Percentiles rank a stretch among this genome's conserved stretches.
Evolutionary conservation across 2,797 vertebrate species (phyloP).

Genomic region (Enteromius fasciolatus): DNA sequence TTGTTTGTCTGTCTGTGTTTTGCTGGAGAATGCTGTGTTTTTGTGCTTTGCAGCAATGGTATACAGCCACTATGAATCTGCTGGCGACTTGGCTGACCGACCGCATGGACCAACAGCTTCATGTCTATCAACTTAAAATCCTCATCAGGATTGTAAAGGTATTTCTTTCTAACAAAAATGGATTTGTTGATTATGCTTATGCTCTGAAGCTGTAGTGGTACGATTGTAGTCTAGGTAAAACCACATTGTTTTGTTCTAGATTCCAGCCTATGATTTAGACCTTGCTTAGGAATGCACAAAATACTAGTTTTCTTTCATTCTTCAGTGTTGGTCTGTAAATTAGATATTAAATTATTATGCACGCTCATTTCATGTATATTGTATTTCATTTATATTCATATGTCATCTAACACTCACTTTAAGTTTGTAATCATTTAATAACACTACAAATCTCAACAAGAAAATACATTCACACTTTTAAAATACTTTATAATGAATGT

Average conservation of each 20-base stretch:
- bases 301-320: not conserved
- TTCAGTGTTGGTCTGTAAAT: not conserved
- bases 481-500: not conserved
- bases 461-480: not conserved
- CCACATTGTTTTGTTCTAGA: not conserved
- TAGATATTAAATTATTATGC: constrained; percentile 2
- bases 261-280: not conserved
- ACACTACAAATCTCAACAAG: not conserved
- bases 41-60: constrained; percentile 99
- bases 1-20: constrained; percentile 61
- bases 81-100: constrained; percentile 98
- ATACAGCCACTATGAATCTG: constrained; percentile 98
- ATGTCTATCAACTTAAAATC: constrained; percentile 99
- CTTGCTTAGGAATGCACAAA: not conserved
- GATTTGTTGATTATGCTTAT: not conserved
- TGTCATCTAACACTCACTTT: not conserved
- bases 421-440: not conserved
- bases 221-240: not conserved
- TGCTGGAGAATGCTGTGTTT: constrained; percentile 91
- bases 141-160: constrained; percentile 99
- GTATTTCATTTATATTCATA: not conserved
- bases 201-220: not conserved
- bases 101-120: constrained; percentile 98
- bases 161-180: constrained; percentile 39
- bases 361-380: not conserved